Conservation (phyloP, 1,140 invertebrate genomes). For the Pentalonia nigronervosa region DNA sequence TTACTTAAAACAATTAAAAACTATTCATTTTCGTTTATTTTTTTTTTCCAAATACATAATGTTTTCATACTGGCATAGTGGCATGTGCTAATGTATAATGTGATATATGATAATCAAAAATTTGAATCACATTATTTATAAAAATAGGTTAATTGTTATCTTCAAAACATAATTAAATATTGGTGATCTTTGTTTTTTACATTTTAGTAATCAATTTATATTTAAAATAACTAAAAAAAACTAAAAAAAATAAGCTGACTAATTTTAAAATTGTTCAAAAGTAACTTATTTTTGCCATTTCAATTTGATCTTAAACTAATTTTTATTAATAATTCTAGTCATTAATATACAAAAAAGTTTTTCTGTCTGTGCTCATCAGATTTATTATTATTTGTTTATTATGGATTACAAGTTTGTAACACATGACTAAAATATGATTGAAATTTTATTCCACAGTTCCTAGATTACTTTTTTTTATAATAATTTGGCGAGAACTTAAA, state of each 20-base stretch:
- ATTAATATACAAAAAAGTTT: not conserved
- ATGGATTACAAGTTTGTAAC: not conserved
- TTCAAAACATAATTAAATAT: not conserved
- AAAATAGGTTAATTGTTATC: not conserved
- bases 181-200: not conserved
- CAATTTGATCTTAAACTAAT: conserved; percentile 30
- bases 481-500: conserved; percentile 6
- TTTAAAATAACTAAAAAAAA: not conserved
- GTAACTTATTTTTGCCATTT: conserved; percentile 42
- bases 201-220: not conserved
- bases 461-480: not conserved
- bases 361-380: not conserved
- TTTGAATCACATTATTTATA: not conserved
- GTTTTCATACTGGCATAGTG: not conserved
- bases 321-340: conserved; percentile 32
- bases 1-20: conserved; percentile 15
- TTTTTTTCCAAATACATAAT: not conserved
- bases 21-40: not conserved
- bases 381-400: not conserved
- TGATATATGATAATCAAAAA: not conserved
- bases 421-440: not conserved
- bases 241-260: not conserved
- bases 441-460: conserved; percentile 13
- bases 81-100: not conserved
- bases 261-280: conserved; percentile 18